Evolutionary conservation across 2,888 invertebrate genomes (phyloP).

Genomic region (Hipparchia sbordonii): DNA sequence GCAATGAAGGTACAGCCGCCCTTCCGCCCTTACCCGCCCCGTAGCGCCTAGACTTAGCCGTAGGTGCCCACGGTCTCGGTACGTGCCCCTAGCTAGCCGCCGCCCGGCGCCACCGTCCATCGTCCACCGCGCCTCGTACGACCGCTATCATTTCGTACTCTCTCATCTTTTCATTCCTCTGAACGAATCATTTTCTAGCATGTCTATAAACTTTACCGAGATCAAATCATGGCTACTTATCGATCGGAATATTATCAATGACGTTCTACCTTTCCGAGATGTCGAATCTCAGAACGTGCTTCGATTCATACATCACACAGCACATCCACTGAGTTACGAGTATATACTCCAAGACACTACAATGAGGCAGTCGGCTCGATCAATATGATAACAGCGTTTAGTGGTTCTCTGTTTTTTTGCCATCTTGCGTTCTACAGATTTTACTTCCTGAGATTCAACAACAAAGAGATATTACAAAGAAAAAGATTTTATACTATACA

Average conservation of each 20-base stretch:
- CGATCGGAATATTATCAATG: background rate
- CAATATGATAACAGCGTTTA: slow-evolving; percentile 35
- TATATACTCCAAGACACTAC: slow-evolving; percentile 2
- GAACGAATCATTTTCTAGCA: background rate
- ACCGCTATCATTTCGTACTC: background rate
- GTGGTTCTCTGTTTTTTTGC: background rate
- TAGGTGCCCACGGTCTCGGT: slow-evolving; percentile 66
- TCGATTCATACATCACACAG: background rate
- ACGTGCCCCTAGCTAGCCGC: background rate
- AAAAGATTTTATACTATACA: no score
- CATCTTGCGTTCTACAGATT: background rate
- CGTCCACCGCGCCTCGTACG: background rate
- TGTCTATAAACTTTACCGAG: background rate
- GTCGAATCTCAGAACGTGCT: background rate
- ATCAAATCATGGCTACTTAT: background rate
- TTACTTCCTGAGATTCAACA: no score
- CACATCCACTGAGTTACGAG: background rate
- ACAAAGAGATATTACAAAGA: no score
- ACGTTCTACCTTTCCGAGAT: no score
- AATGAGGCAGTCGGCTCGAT: slow-evolving; percentile 31
- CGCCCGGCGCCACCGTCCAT: slow-evolving; percentile 40
- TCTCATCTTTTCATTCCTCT: background rate
- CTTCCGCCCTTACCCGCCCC: slow-evolving; percentile 57
- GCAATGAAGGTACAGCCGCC: slow-evolving; percentile 76
- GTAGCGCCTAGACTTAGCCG: slow-evolving; percentile 71